These are phyloP conservation scores for Neuroscelio doddi DNA, from an alignment of 2,888 invertebrate genomes.

Conservation along the genomic window DNA sequence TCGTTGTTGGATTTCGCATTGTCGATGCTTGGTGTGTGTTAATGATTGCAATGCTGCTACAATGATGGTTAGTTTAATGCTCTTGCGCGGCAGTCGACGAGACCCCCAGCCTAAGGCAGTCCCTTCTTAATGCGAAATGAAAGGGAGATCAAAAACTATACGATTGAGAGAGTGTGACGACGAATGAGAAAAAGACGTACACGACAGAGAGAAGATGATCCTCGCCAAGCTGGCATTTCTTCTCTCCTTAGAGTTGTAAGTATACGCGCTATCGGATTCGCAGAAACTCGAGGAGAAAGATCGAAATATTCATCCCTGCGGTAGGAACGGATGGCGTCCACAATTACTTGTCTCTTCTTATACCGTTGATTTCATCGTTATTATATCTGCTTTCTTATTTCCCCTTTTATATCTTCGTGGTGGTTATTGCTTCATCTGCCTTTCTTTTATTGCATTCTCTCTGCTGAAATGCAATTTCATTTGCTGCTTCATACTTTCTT, in stretches of 20 bases:
- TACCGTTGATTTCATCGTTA: slow-evolving; percentile 4
- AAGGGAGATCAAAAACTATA: slow-evolving; percentile 33
- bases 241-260: slow-evolving; percentile 12
- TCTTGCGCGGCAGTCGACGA: background rate
- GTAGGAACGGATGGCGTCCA: slow-evolving; percentile 41
- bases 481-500: no score
- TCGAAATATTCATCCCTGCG: slow-evolving; percentile 60
- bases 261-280: slow-evolving; percentile 26
- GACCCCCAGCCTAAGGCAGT: slow-evolving; percentile 20
- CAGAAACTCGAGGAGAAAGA: slow-evolving; percentile 37
- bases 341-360: background rate
- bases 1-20: slow-evolving; percentile 31
- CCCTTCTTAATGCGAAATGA: slow-evolving; percentile 32
- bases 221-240: background rate
- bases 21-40: slow-evolving; percentile 3
- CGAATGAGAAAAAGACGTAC: background rate
- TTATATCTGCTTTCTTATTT: slow-evolving; percentile 3
- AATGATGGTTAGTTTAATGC: slow-evolving; percentile 35
- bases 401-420: slow-evolving; percentile 8
- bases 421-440: slow-evolving; percentile 4
- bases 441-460: background rate
- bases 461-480: no score
- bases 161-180: slow-evolving; percentile 32
- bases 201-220: background rate
- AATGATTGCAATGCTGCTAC: slow-evolving; percentile 30